These are phyloP conservation scores for Eupithecia insigniata DNA, from an alignment of 2,888 invertebrate species.

Conservation along the genomic window DNA sequence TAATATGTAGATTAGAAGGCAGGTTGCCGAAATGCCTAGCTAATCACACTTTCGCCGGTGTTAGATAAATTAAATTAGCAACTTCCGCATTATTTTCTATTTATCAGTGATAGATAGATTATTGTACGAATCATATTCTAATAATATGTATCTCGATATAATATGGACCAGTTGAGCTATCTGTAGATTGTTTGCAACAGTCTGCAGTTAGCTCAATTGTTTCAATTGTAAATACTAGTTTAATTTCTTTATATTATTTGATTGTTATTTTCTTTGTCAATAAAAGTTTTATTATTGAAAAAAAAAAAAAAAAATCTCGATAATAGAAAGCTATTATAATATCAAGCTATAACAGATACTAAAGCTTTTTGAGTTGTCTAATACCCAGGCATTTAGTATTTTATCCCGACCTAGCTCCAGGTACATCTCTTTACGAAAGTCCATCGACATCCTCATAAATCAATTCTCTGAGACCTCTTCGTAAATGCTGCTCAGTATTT, in stretches of 20 bases:
- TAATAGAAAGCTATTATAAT: background rate
- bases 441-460: background rate
- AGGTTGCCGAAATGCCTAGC: background rate
- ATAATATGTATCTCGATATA: too few species aligned
- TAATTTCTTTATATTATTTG: too few species aligned
- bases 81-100: background rate
- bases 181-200: too few species aligned
- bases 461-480: constrained; percentile 2
- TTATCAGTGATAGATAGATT: background rate
- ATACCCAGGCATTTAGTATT: background rate
- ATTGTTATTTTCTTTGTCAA: too few species aligned
- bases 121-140: background rate
- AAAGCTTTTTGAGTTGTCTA: background rate
- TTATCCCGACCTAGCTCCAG: background rate
- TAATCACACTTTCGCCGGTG: background rate
- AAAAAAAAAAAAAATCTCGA: too few species aligned
- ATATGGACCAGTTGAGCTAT: too few species aligned
- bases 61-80: background rate
- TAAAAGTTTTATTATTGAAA: too few species aligned
- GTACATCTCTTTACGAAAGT: background rate
- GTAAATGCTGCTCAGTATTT: constrained; percentile 13
- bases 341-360: background rate
- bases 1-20: background rate
- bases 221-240: too few species aligned
- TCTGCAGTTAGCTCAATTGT: too few species aligned